phyloP scores from a whole-genome alignment of 2,797 vertebrate species.

The Fistularia tabacaria region DNA sequence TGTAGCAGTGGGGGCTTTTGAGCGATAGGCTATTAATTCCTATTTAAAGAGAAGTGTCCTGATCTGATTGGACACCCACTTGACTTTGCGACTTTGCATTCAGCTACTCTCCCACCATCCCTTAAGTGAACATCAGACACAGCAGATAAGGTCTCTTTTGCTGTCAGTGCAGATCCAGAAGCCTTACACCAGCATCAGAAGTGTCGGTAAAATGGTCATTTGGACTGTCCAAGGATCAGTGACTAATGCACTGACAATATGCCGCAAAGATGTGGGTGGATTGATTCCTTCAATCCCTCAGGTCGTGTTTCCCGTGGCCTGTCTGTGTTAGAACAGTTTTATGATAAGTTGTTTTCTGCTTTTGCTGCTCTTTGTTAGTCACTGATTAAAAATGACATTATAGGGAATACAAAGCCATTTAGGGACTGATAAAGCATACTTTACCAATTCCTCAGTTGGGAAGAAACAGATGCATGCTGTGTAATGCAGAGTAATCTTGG shows the following conservation, averaged over 20 bases:
- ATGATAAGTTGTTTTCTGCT: too few relatives aligned
- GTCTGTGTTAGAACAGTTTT: too few relatives aligned
- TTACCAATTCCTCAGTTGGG: too few relatives aligned
- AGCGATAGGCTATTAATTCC: neutral
- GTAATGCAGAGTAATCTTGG: too few relatives aligned
- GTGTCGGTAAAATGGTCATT: conserved; percentile 52
- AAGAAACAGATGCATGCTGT: too few relatives aligned
- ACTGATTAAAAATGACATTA: too few relatives aligned
- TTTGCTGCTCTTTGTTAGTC: too few relatives aligned
- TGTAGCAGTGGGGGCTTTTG: conserved; percentile 16
- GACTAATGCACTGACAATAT: neutral
- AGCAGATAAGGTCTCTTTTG: conserved; percentile 41
- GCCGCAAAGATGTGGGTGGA: conserved; percentile 6
- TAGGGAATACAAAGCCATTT: too few relatives aligned
- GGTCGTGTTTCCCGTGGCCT: too few relatives aligned
- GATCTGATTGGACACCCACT: neutral
- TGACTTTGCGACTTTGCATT: conserved; percentile 25
- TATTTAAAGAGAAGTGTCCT: conserved; percentile 42
- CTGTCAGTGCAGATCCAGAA: conserved; percentile 36
- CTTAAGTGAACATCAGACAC: conserved; percentile 30
- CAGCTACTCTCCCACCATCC: neutral
- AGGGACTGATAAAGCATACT: too few relatives aligned
- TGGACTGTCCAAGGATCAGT: conserved; percentile 11
- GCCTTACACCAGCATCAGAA: conserved; percentile 41
- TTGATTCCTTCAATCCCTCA: too few relatives aligned